Conservation (phyloP, 2,797 vertebrate genomes). For the Chromobotia macracanthus region DNA sequence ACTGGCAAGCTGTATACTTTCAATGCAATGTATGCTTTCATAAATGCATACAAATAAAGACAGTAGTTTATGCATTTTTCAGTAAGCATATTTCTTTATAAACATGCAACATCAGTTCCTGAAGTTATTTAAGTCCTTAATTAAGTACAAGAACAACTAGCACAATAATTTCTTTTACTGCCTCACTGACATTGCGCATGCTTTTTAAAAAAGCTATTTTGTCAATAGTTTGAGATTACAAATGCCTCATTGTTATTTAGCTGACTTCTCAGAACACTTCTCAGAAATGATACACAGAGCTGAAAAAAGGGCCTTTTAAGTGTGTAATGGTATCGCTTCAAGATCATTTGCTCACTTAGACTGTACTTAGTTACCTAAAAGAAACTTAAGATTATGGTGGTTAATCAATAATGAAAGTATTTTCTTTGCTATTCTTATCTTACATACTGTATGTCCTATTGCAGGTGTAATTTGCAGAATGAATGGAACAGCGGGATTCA, state of each 20-base stretch:
- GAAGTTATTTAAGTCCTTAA: not conserved
- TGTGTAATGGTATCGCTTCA: conserved; percentile 70
- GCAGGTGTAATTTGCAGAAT: conserved; percentile 66
- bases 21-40: not conserved
- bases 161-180: not conserved
- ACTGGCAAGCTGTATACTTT: not conserved
- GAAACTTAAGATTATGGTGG: conserved; percentile 80
- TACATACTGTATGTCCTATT: conserved; percentile 74
- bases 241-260: conserved; percentile 60
- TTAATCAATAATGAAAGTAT: conserved; percentile 84
- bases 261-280: conserved; percentile 53
- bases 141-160: not conserved
- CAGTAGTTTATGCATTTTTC: not conserved
- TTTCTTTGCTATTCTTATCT: conserved; percentile 75
- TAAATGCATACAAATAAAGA: not conserved
- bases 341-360: conserved; percentile 67
- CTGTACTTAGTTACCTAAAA: conserved; percentile 68
- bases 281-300: conserved; percentile 63
- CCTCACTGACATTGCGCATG: not conserved
- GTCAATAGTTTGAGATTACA: conserved; percentile 26
- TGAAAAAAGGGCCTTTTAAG: conserved; percentile 68
- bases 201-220: conserved; percentile 18
- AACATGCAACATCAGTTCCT: not conserved
- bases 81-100: not conserved
- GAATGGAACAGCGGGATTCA: conserved; percentile 63